Evolutionary conservation across 1,140 invertebrate species (phyloP).

Genomic region (Littorina saxatilis): DNA sequence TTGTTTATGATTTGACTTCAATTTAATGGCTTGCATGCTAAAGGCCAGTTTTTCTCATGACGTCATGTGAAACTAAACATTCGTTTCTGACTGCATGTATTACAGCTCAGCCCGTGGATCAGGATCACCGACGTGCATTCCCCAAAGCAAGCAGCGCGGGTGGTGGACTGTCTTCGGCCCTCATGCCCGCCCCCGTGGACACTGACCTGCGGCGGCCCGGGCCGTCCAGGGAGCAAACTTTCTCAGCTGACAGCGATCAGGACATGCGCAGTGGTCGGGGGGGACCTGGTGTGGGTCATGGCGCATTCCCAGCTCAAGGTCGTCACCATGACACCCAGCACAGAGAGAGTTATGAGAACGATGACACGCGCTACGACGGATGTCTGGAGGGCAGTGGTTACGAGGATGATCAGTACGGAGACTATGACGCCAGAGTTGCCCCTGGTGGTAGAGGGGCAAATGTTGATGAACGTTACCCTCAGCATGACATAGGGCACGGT

Average conservation of each 20-base stretch:
- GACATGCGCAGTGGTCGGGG: conserved; percentile 38
- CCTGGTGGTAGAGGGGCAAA: conserved; percentile 17
- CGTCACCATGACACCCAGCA: not conserved
- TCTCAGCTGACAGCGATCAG: conserved; percentile 37
- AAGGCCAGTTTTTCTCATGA: too few species aligned
- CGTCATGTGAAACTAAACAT: too few species aligned
- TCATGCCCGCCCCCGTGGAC: conserved; percentile 26
- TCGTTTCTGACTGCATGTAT: too few species aligned
- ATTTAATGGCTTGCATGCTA: too few species aligned
- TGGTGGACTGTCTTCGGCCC: not conserved
- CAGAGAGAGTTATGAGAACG: conserved; percentile 35
- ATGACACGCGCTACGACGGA: conserved; percentile 40
- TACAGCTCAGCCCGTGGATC: conserved; percentile 31
- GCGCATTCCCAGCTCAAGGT: conserved; percentile 5
- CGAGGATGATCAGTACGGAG: conserved; percentile 28
- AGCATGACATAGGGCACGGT: conserved; percentile 30
- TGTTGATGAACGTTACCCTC: conserved; percentile 35
- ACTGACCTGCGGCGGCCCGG: conserved; percentile 30
- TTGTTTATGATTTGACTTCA: too few species aligned
- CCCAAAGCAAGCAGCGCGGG: conserved; percentile 22
- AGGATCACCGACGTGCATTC: conserved; percentile 31
- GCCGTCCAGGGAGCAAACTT: conserved; percentile 27
- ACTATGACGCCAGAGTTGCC: conserved; percentile 33
- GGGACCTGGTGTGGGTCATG: conserved; percentile 16
- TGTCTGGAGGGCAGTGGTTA: conserved; percentile 37